These are phyloP conservation scores for Plecturocebus donacophilus DNA, from an alignment of 2,113 vertebrate species.

Conservation along the genomic window DNA sequence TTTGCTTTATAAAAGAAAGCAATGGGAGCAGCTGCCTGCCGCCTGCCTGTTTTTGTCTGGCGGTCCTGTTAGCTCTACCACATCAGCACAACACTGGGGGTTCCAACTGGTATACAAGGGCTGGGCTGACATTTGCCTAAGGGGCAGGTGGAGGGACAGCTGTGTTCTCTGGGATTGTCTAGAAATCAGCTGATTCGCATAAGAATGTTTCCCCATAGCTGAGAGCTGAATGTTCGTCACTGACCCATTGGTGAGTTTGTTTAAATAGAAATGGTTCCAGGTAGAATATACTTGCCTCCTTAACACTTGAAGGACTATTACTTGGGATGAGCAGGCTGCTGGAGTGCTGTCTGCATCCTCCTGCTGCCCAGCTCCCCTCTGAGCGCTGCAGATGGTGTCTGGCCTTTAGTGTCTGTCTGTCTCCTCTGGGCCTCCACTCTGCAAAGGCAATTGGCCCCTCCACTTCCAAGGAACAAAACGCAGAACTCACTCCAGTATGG, in stretches of 20 bases:
- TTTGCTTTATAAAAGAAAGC: not conserved
- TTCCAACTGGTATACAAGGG: not conserved
- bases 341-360: too few species aligned
- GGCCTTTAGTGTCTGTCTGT: fast-evolving
- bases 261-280: not conserved
- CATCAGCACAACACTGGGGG: fast-evolving
- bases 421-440: not conserved
- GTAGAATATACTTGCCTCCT: fast-evolving
- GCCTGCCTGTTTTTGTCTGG: not conserved
- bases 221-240: not conserved
- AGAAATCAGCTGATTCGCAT: not conserved
- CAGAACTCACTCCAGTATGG: not conserved
- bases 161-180: not conserved
- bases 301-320: too few species aligned
- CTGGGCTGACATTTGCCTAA: not conserved
- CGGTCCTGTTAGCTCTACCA: fast-evolving
- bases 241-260: not conserved
- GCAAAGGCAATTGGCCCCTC: not conserved
- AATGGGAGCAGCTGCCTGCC: not conserved
- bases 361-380: not conserved
- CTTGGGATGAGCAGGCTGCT: not conserved
- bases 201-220: not conserved
- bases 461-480: not conserved
- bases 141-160: not conserved
- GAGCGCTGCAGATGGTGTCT: not conserved